These are phyloP conservation scores for Timandra comae DNA, from an alignment of 2,888 invertebrate species.

Conservation along the genomic window DNA sequence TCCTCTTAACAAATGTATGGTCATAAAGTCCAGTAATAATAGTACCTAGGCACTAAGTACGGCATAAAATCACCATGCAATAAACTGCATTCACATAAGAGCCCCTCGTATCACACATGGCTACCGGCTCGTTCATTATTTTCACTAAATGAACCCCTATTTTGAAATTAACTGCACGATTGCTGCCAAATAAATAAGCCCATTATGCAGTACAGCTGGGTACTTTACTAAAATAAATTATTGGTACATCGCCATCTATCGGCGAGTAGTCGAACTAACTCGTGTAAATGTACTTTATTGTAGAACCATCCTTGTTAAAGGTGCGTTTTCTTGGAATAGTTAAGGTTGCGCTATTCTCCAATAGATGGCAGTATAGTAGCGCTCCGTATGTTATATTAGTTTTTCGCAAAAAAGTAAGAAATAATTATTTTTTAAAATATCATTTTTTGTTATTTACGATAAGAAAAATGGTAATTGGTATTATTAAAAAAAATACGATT, in stretches of 20 bases:
- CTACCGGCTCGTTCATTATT: conserved; percentile 52
- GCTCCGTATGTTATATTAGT: no score
- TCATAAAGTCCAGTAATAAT: no score
- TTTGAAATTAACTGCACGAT: conserved; percentile 70
- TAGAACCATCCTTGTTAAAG: no score
- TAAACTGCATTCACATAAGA: conserved; percentile 6
- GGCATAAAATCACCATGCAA: conserved; percentile 2
- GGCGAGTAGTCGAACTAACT: conserved; percentile 30
- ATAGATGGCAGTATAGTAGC: conserved; percentile 45
- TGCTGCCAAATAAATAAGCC: conserved; percentile 48
- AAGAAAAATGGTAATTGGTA: no score
- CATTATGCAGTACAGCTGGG: conserved; percentile 15
- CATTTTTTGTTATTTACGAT: no score
- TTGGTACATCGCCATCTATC: conserved; percentile 40
- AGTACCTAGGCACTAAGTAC: no score
- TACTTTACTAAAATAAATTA: background rate
- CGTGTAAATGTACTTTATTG: background rate
- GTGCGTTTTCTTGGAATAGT: no score
- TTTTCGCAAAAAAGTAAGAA: no score
- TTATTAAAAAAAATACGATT: no score
- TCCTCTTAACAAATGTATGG: no score
- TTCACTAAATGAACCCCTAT: conserved; percentile 62
- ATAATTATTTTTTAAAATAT: no score
- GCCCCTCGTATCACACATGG: conserved; percentile 28
- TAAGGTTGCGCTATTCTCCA: conserved; percentile 19